Percentiles rank a stretch among this genome's conserved stretches.
phyloP scores from a whole-genome alignment of 2,888 invertebrate species.

The Trachelus iudaicus region DNA sequence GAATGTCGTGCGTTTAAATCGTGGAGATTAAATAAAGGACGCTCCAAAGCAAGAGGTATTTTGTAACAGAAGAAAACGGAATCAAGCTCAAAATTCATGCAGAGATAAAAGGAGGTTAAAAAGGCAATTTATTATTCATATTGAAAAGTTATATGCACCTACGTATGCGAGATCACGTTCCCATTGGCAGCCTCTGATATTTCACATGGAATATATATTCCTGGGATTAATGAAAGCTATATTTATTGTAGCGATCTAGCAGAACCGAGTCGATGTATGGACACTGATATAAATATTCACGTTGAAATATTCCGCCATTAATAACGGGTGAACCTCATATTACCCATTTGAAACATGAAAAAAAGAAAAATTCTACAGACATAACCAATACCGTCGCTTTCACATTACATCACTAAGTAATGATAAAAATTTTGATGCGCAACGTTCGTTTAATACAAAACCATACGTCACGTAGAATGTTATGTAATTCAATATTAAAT shows the following conservation, averaged over 20 bases:
- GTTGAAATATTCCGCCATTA: neutral
- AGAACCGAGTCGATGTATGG: neutral
- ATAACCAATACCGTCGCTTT: neutral
- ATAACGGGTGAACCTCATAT: neutral
- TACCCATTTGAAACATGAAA: neutral
- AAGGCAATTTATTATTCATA: neutral
- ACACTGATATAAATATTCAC: neutral
- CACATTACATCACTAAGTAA: neutral
- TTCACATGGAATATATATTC: slow-evolving; percentile 8
- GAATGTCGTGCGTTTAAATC: neutral
- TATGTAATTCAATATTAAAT: neutral
- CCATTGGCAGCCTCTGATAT: neutral
- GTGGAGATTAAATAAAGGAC: neutral
- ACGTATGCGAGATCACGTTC: neutral
- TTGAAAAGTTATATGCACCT: neutral
- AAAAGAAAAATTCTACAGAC: neutral
- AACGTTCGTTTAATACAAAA: neutral
- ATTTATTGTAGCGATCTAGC: slow-evolving; percentile 11
- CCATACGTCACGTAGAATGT: neutral
- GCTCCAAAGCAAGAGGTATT: neutral
- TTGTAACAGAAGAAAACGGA: neutral
- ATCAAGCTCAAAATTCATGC: neutral
- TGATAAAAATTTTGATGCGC: neutral
- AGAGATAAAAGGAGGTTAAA: neutral
- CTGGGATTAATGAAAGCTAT: slow-evolving; percentile 14